These are phyloP conservation scores for Spatulosminthurus flaviceps DNA, from an alignment of 2,888 invertebrate genomes.

Conservation along the genomic window DNA sequence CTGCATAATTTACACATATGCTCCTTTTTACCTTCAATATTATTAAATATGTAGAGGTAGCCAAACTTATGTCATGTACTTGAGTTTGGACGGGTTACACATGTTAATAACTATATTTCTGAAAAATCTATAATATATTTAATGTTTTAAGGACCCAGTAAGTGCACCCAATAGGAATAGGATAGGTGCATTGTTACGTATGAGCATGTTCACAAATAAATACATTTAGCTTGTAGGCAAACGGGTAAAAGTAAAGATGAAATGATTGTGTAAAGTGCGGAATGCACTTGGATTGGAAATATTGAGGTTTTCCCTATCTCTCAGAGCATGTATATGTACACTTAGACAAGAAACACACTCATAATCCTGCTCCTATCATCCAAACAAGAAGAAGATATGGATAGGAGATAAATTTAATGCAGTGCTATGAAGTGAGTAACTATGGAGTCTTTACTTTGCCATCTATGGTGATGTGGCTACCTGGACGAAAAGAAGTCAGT, in stretches of 20 bases:
- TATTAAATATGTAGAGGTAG: too few species aligned
- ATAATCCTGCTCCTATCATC: neutral
- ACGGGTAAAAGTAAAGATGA: neutral
- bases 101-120: neutral
- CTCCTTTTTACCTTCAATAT: too few species aligned
- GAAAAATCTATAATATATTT: neutral
- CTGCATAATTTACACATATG: constrained; percentile 20
- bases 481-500: constrained; percentile 1
- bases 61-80: too few species aligned
- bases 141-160: too few species aligned
- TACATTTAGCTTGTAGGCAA: constrained; percentile 41
- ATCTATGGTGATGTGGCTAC: constrained; percentile 31
- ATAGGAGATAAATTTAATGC: constrained; percentile 18
- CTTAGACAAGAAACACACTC: neutral
- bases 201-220: neutral
- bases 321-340: too few species aligned
- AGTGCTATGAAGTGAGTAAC: neutral
- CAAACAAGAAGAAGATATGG: neutral
- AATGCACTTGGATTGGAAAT: constrained; percentile 23
- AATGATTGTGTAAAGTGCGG: constrained; percentile 28
- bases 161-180: neutral
- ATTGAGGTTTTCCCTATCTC: neutral
- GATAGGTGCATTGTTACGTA: neutral
- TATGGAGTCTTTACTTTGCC: constrained; percentile 18
- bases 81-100: neutral